These are phyloP conservation scores for Leptosomus discolor DNA, from an alignment of 2,113 vertebrate species.

Conservation along the genomic window DNA sequence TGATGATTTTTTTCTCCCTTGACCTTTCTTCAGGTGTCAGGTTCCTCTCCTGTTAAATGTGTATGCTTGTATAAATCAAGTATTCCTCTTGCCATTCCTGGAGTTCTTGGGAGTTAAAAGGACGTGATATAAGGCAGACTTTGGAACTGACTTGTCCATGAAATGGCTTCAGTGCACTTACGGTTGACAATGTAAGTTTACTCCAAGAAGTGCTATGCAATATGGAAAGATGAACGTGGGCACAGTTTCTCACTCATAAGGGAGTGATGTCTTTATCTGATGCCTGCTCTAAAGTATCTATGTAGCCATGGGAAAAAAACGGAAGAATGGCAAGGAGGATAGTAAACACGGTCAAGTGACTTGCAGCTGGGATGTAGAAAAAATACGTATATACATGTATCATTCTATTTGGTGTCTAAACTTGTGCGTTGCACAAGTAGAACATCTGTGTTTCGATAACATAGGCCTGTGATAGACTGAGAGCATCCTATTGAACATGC, in stretches of 20 bases:
- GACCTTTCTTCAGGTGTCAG: background rate
- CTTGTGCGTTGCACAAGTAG: too few species aligned
- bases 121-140: background rate
- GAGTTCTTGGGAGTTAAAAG: background rate
- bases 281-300: background rate
- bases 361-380: too few species aligned
- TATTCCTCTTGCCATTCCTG: background rate
- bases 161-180: background rate
- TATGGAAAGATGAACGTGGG: background rate
- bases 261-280: background rate
- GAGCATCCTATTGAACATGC: too few species aligned
- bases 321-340: too few species aligned
- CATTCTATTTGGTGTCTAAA: too few species aligned
- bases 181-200: background rate
- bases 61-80: background rate
- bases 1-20: background rate
- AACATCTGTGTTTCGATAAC: too few species aligned
- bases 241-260: background rate
- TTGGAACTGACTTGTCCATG: background rate
- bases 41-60: background rate
- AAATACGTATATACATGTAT: too few species aligned
- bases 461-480: too few species aligned
- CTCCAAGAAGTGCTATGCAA: background rate
- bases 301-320: too few species aligned
- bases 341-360: too few species aligned